phyloP scores from a whole-genome alignment of 2,888 invertebrate genomes.

The Campoletis raptor region DNA sequence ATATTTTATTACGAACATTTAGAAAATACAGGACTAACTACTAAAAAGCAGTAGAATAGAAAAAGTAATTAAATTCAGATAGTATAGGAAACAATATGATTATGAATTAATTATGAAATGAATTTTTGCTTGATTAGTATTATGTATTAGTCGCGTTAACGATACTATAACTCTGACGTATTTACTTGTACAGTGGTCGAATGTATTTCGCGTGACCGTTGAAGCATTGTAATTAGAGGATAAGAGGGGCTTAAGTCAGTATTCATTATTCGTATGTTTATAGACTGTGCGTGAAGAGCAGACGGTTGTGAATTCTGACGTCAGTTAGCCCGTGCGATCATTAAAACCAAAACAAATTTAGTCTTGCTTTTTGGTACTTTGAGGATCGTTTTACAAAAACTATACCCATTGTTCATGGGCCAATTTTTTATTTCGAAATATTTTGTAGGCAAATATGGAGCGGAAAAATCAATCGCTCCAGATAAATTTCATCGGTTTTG shows the following conservation, averaged over 20 bases:
- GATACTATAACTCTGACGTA: not conserved
- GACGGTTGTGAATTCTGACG: not conserved
- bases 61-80: not conserved
- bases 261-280: not conserved
- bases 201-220: slow-evolving; percentile 12
- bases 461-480: slow-evolving; percentile 7
- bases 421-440: not conserved
- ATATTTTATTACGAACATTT: not conserved
- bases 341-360: not conserved
- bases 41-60: not conserved
- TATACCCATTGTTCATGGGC: not conserved
- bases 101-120: slow-evolving; percentile 1
- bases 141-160: not conserved
- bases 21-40: not conserved
- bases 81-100: not conserved
- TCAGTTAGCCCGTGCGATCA: not conserved
- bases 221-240: not conserved
- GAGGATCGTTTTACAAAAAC: not conserved
- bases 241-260: not conserved
- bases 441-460: not conserved
- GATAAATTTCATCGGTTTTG: slow-evolving; percentile 25
- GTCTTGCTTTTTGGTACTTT: not conserved
- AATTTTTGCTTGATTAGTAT: not conserved
- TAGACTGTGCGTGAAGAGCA: not conserved
- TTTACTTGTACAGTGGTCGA: not conserved